A percentile compares a stretch with the other conserved stretches of the same genome.
Evolutionary conservation across 2,888 invertebrate species (phyloP).

Genomic region (Andrena marginata): DNA sequence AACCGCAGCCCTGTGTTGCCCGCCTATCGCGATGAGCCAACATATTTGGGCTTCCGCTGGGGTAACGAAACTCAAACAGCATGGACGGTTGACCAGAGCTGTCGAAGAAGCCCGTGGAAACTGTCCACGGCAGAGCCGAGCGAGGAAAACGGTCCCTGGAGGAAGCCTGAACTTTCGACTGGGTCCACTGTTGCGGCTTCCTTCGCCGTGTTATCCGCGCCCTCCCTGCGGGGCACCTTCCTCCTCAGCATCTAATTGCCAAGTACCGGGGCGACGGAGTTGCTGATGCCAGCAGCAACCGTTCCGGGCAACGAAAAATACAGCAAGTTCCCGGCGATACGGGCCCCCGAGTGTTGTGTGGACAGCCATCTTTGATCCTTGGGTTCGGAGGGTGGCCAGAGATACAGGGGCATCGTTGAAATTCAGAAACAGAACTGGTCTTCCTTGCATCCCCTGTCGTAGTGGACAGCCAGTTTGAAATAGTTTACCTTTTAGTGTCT

Average conservation of each 20-base stretch:
- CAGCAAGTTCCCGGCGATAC: slow-evolving; percentile 15
- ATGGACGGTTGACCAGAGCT: slow-evolving; percentile 26
- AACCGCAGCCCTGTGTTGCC: background rate
- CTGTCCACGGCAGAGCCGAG: slow-evolving; percentile 35
- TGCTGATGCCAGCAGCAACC: slow-evolving; percentile 46
- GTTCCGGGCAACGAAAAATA: slow-evolving; percentile 36
- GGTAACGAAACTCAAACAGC: slow-evolving; percentile 45
- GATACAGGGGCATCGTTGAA: background rate
- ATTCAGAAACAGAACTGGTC: background rate
- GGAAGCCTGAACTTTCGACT: slow-evolving; percentile 74
- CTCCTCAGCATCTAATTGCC: slow-evolving; percentile 69
- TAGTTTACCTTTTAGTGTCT: no score
- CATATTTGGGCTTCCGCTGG: slow-evolving; percentile 6
- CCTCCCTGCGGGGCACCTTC: slow-evolving; percentile 41
- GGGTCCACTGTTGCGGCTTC: slow-evolving; percentile 76
- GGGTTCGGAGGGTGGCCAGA: background rate
- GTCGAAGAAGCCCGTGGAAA: slow-evolving; percentile 38
- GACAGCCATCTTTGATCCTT: slow-evolving; percentile 11
- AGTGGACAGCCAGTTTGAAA: no score
- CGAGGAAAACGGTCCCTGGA: slow-evolving; percentile 51
- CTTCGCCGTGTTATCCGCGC: slow-evolving; percentile 55
- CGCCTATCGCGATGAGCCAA: slow-evolving; percentile 2
- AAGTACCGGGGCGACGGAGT: slow-evolving; percentile 63
- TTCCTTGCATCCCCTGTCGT: no score
- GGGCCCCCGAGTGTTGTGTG: background rate